These are phyloP conservation scores for Nebria brevicollis DNA, from an alignment of 2,888 invertebrate genomes.

Conservation along the genomic window DNA sequence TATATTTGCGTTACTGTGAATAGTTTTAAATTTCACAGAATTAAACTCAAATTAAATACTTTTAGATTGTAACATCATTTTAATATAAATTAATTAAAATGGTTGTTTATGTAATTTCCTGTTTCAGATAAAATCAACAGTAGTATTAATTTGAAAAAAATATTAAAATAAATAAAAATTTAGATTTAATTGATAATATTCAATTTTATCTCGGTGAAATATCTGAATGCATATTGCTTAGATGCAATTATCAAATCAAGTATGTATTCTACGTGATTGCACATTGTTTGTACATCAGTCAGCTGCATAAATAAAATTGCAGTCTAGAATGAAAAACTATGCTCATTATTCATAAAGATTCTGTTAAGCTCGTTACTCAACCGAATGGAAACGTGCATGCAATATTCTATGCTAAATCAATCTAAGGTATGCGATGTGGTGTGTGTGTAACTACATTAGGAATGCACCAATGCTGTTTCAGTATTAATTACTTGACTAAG, in stretches of 20 bases:
- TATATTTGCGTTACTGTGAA: neutral
- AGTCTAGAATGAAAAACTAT: neutral
- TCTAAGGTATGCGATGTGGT: neutral
- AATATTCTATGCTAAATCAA: neutral
- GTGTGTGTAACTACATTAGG: neutral
- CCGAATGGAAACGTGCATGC: neutral
- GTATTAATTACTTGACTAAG: constrained; percentile 14
- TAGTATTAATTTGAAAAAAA: neutral
- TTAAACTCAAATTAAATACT: neutral
- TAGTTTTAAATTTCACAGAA: neutral
- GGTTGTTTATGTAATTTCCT: neutral
- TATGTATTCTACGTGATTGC: neutral
- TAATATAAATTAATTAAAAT: neutral
- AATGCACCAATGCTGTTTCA: constrained; percentile 16
- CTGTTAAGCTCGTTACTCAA: neutral
- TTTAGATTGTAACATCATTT: neutral
- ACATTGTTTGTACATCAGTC: neutral
- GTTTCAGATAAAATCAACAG: neutral
- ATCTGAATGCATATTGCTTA: neutral
- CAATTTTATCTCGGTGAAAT: neutral
- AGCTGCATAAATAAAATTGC: neutral
- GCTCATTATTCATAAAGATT: neutral
- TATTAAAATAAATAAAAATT: neutral
- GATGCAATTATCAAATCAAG: neutral
- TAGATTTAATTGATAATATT: neutral